Evolutionary conservation across 2,888 invertebrate genomes (phyloP).

Genomic region (Calephelis perditalis): DNA sequence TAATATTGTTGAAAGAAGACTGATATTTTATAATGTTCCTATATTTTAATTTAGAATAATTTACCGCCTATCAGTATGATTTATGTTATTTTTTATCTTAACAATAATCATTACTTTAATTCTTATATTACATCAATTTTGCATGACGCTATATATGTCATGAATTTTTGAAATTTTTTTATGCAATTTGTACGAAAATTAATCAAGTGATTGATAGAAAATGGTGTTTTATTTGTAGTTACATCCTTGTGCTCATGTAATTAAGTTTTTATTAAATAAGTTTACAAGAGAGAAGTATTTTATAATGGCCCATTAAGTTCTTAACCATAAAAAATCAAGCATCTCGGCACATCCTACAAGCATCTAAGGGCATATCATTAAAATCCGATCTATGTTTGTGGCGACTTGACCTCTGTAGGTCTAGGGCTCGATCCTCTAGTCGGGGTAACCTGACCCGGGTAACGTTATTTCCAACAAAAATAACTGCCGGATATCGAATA

Average conservation of each 20-base stretch:
- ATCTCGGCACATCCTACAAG: too few species aligned
- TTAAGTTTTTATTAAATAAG: too few species aligned
- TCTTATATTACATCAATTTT: conserved; percentile 72
- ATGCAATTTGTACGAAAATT: conserved; percentile 76
- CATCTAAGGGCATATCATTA: too few species aligned
- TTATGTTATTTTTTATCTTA: conserved; percentile 64
- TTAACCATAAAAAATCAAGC: too few species aligned
- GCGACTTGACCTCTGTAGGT: too few species aligned
- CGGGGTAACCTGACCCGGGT: too few species aligned
- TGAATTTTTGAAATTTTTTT: conserved; percentile 75
- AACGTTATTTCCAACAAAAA: too few species aligned
- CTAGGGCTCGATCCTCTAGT: too few species aligned
- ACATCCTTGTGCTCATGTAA: neutral
- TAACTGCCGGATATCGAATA: too few species aligned
- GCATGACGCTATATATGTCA: conserved; percentile 76
- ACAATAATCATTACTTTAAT: conserved; percentile 65
- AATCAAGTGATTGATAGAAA: conserved; percentile 75
- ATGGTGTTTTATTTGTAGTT: conserved; percentile 48
- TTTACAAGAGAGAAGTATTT: too few species aligned
- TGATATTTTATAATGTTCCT: conserved; percentile 75
- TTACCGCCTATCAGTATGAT: conserved; percentile 69
- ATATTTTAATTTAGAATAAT: conserved; percentile 76
- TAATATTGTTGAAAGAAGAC: conserved; percentile 70
- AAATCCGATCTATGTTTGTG: too few species aligned
- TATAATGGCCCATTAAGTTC: too few species aligned